Evolutionary conservation across 2,888 invertebrate species (phyloP), one percentile per base, ranked within the genome.

Genomic region (Hydroisotoma schaefferi): DNA sequence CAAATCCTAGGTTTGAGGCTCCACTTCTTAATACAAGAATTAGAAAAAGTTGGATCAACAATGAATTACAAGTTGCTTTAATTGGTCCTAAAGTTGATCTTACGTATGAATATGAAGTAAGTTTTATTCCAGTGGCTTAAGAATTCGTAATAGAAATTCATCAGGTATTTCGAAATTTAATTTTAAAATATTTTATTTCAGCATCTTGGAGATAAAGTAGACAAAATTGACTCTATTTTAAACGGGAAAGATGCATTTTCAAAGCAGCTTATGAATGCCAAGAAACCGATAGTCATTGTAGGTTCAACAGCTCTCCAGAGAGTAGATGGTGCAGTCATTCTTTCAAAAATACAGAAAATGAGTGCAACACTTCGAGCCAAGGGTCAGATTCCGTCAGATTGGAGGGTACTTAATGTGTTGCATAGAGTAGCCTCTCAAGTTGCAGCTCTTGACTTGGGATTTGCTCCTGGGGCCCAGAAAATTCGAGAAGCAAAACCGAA

Each of bases 1-100:
- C 95, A 1, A 99, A 99, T 81, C 92, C 95, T 0, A 85, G 99
- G 54, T 94, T 90, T 77, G 99, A 99, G 80, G 98, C 99, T 40
- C 97, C 99, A 1, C 80, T 99, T 28, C 81, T 99, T 61, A 99
- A 99, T 79, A 88, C 98, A 0, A 85, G 99, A 73, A 85, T 99
- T 67, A 85, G 99, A 61, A 99, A 99, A 79, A 86, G 88, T 61
- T 98, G 88, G 80, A 82, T 98, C n/a, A 93, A 97, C 76, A 92
- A 91, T 77, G 95, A 98, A 76, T 82, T 90, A 20, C 79, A 81
- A 57, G 81, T 99, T 44, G 97, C 89, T 0, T 78, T 92, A 37
- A 83, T 99, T 73, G 99, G 99, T 10, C 87, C 94, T 0, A 82
- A 90, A 75, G 85, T 98, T 6, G 94, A 99, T 78, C 82, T 99